Base-by-base conservation (phyloP, 2,888 invertebrate species). In the Hypselothyrea guttata region DNA sequence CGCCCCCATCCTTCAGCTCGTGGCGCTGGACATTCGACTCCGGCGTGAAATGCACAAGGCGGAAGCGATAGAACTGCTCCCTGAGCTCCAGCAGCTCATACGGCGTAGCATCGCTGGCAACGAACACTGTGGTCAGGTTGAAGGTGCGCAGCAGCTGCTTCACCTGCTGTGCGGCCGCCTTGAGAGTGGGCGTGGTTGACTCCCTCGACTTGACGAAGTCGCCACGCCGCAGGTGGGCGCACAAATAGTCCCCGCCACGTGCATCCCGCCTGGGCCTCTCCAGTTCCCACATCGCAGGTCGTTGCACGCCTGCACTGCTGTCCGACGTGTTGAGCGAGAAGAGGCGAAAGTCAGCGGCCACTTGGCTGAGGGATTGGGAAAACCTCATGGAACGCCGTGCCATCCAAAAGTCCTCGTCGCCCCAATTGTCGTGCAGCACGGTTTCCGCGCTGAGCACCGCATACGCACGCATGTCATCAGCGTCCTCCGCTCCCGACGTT, bases 371-470 rank as follows among this genome's bases (percentile, higher is more conserved):
- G 11, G 92, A 88, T 44, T 91, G 90, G 56, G 94, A 94, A 88
- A 98, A 99, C 74, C 96, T 92, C 97, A 99, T 97, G 83, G 98
- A 98, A 74, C 97, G 92, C 60, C 97, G 91, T 13, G 95, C 96
- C 71, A 92, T 91, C 98, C 98, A 98, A 89, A 96, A 98, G 18
- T 92, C 90, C 51, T 91, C 90, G 37, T 94, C 94, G 0, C 98
- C 98, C 90, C 96, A 98, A n/a, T 91, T 91, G 81, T 97, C 94
- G 87, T 98, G 98, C 15, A 98, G 88, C 1, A 96, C 93, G 55
- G 96, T 94, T 91, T 98, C 98, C 9, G 95, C 96, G 87, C 95
- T 94, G 28, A 87, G 67, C 31, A 88, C 56, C 0, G 84, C 83
- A 40, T 85, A 77, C 13, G 84, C 75, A 11, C 77, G 86, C 54